Percentiles rank a stretch among this genome's conserved stretches.
Conservation (phyloP, 2,113 vertebrate species). For the Azemiops feae region DNA sequence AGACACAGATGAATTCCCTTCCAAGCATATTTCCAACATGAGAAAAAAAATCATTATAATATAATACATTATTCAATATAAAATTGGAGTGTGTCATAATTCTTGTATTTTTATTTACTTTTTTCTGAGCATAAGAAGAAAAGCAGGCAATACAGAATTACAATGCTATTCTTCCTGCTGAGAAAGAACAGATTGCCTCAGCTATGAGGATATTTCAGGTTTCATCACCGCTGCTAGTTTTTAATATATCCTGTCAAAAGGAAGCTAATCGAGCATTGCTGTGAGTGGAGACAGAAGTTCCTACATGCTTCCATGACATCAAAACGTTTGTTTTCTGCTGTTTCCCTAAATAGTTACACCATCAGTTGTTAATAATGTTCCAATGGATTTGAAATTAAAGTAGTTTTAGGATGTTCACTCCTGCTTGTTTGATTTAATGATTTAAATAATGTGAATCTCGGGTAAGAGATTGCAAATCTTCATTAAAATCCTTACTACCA, state of each 20-base stretch:
- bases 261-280: slow-evolving; percentile 17
- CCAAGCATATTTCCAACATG: slow-evolving; percentile 1
- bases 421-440: not conserved
- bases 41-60: not conserved
- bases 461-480: not conserved
- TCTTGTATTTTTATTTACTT: not conserved
- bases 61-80: not conserved
- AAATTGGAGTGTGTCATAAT: not conserved
- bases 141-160: slow-evolving; percentile 1
- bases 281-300: not conserved
- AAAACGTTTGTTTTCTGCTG: slow-evolving; percentile 6
- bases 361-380: not conserved
- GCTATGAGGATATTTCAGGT: slow-evolving; percentile 17
- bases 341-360: not conserved
- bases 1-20: slow-evolving; percentile 8
- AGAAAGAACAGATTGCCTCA: slow-evolving; percentile 19
- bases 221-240: not conserved
- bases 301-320: not conserved
- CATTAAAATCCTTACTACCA: not conserved
- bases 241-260: slow-evolving; percentile 13
- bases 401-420: not conserved
- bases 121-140: not conserved
- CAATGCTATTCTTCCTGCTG: not conserved
- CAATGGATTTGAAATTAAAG: not conserved
- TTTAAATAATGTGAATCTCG: not conserved